phyloP scores from a whole-genome alignment of 1,140 invertebrate species.

The Cydia fagiglandana region DNA sequence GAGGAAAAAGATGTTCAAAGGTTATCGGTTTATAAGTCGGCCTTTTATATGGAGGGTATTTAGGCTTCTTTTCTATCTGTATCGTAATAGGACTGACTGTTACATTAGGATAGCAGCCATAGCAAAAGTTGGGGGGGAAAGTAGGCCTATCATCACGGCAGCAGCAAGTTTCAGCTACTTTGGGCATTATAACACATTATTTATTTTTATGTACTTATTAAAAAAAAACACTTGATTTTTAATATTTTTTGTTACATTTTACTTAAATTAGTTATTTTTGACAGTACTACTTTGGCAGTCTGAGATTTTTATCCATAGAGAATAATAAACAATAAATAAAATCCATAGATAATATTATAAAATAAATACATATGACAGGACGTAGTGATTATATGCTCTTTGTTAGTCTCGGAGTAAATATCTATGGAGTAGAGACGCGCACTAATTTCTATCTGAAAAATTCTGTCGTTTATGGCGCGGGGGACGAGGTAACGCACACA shows the following conservation, averaged over 20 bases:
- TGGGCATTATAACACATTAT: not conserved
- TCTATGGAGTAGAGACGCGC: too few species aligned
- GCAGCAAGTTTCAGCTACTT: not conserved
- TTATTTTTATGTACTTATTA: not conserved
- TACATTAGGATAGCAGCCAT: not conserved
- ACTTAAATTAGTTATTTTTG: not conserved
- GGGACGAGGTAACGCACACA: too few species aligned
- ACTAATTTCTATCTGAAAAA: too few species aligned
- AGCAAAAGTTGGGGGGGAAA: not conserved
- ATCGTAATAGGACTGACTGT: not conserved
- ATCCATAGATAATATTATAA: too few species aligned
- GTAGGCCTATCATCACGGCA: not conserved
- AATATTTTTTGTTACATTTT: slow-evolving; percentile 30
- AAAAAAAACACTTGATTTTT: not conserved
- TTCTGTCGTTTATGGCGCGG: too few species aligned
- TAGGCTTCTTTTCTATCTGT: not conserved
- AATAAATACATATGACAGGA: too few species aligned
- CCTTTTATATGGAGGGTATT: not conserved
- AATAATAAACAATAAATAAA: too few species aligned
- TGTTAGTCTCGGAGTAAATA: too few species aligned
- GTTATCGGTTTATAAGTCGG: not conserved
- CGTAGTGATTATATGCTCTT: too few species aligned
- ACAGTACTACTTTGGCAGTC: not conserved
- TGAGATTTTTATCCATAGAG: too few species aligned
- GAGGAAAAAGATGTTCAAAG: not conserved